These are phyloP conservation scores for Eolophus roseicapilla DNA, from an alignment of 2,113 vertebrate genomes.

Conservation along the genomic window DNA sequence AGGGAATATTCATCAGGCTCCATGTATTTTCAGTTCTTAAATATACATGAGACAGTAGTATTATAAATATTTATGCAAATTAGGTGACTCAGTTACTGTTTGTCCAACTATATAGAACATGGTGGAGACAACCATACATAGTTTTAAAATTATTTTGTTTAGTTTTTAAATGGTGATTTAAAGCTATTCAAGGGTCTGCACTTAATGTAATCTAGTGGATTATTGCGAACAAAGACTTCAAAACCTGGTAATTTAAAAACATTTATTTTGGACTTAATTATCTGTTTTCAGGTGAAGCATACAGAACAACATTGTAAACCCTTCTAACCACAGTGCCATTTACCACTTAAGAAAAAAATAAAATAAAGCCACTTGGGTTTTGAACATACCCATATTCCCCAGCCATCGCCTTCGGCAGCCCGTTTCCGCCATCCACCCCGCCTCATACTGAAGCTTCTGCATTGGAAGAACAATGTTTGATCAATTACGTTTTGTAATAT, in stretches of 20 bases:
- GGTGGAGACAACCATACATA: neutral
- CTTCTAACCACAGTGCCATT: neutral
- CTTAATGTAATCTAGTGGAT: neutral
- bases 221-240: neutral
- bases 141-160: neutral
- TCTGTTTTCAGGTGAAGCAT: neutral
- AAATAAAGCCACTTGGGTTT: neutral
- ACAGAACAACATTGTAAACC: neutral
- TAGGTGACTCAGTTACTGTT: neutral
- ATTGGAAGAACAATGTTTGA: constrained; percentile 5
- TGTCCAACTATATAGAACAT: neutral
- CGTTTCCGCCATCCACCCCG: constrained; percentile 93
- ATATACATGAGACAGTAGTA: neutral
- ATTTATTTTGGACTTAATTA: neutral
- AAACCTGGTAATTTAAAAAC: neutral
- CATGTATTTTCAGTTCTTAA: neutral
- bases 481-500: neutral
- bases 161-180: neutral
- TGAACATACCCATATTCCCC: constrained; percentile 86
- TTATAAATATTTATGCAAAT: neutral
- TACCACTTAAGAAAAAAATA: neutral
- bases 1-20: neutral
- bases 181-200: neutral
- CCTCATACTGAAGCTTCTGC: constrained; percentile 91
- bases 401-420: constrained; percentile 87